phyloP scores from a whole-genome alignment of 1,140 invertebrate genomes.

The Anadara kagoshimensis region DNA sequence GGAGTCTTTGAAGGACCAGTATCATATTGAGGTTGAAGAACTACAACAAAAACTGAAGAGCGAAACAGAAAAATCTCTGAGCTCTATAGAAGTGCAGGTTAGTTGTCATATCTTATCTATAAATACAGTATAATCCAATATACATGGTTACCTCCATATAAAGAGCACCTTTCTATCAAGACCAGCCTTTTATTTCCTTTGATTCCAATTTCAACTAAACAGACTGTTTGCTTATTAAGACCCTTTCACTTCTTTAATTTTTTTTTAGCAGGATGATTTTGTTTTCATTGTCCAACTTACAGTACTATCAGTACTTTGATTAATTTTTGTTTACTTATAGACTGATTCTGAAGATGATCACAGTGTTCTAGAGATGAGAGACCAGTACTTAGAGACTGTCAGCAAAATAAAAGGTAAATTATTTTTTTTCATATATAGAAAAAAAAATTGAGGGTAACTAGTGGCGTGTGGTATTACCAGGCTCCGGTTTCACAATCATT shows the following conservation, averaged over 20 bases:
- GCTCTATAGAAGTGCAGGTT: slow-evolving; percentile 44
- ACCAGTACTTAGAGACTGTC: slow-evolving; percentile 57
- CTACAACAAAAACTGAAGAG: slow-evolving; percentile 33
- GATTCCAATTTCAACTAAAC: too few relatives aligned
- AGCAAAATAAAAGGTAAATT: slow-evolving; percentile 59
- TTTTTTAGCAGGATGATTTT: neutral
- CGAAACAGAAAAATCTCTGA: slow-evolving; percentile 14
- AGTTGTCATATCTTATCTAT: too few relatives aligned
- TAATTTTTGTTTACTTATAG: slow-evolving; percentile 31
- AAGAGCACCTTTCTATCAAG: too few relatives aligned
- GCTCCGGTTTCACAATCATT: too few relatives aligned
- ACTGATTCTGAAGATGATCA: slow-evolving; percentile 50
- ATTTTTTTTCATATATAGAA: too few relatives aligned
- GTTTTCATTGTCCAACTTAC: neutral
- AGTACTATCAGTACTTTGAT: neutral
- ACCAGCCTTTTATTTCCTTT: too few relatives aligned
- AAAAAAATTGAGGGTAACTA: too few relatives aligned
- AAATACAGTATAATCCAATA: too few relatives aligned
- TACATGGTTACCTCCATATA: too few relatives aligned
- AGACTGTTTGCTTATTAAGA: too few relatives aligned
- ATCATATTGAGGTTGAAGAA: slow-evolving; percentile 36
- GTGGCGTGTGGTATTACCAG: too few relatives aligned
- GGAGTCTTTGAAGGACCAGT: slow-evolving; percentile 45
- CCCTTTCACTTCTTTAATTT: neutral
- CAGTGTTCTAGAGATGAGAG: slow-evolving; percentile 42